phyloP scores from a whole-genome alignment of 2,113 vertebrate species.

The Pristiophorus japonicus region DNA sequence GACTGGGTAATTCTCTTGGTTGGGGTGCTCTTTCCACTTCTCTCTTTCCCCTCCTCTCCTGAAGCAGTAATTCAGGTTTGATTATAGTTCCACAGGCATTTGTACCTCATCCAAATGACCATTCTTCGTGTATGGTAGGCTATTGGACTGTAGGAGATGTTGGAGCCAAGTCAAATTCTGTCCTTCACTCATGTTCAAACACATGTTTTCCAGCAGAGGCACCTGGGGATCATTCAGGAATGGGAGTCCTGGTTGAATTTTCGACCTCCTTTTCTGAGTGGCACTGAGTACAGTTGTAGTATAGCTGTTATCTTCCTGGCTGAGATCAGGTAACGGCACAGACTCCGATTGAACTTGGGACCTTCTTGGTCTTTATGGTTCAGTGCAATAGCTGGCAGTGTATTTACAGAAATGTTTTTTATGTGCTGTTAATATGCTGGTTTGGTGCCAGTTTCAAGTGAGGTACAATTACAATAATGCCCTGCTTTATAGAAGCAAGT shows the following conservation, averaged over 20 bases:
- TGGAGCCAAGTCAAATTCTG: no score
- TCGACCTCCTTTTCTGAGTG: not conserved
- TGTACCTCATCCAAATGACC: not conserved
- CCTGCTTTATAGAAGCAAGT: not conserved
- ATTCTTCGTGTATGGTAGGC: not conserved
- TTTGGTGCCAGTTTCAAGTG: not conserved
- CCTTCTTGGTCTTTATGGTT: not conserved
- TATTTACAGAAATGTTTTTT: slow-evolving; percentile 10
- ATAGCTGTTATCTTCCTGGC: not conserved
- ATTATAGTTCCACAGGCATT: not conserved
- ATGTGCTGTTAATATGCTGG: not conserved
- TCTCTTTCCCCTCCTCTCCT: not conserved
- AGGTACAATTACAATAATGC: not conserved
- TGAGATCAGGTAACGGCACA: not conserved
- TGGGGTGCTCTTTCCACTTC: not conserved
- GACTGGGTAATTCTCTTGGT: not conserved
- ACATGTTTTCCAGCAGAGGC: not conserved
- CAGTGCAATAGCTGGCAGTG: not conserved
- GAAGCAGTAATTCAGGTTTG: not conserved
- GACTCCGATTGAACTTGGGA: not conserved
- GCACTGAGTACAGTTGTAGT: not conserved
- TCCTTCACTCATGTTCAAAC: not conserved
- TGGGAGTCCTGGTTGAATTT: not conserved
- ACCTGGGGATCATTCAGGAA: no score
- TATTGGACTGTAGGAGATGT: not conserved